Conservation (phyloP, 2,888 invertebrate species). For the Helicoverpa assulta region DNA sequence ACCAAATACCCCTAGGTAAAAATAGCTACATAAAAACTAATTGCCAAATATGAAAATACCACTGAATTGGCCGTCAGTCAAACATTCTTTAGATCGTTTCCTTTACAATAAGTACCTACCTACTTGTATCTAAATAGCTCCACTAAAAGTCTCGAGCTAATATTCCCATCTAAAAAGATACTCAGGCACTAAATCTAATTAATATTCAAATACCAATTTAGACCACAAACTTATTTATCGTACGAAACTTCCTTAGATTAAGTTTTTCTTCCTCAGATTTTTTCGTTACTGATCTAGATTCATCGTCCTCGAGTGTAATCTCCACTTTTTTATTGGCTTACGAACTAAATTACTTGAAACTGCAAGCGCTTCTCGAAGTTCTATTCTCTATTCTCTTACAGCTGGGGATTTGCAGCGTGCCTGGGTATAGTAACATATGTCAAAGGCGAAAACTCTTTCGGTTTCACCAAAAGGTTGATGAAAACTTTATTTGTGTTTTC, state of each 20-base stretch:
- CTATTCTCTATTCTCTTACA: constrained; percentile 7
- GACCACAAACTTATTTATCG: not conserved
- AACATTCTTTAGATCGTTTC: too few species aligned
- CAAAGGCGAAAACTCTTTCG: not conserved
- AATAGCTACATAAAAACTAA: too few species aligned
- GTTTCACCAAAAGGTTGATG: not conserved
- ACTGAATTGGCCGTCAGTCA: too few species aligned
- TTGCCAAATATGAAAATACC: too few species aligned
- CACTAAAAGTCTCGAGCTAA: not conserved
- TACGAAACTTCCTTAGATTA: not conserved
- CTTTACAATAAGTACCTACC: too few species aligned
- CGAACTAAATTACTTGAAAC: constrained; percentile 11
- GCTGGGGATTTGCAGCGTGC: constrained; percentile 11
- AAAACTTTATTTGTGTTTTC: not conserved
- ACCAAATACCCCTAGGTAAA: too few species aligned
- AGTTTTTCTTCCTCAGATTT: not conserved
- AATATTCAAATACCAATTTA: not conserved
- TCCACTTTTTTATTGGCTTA: constrained; percentile 26
- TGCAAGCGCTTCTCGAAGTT: constrained; percentile 17
- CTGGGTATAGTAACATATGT: not conserved
- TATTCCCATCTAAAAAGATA: not conserved
- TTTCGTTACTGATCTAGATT: not conserved
- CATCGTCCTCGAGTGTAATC: not conserved
- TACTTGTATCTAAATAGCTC: not conserved
- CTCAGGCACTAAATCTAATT: too few species aligned